These are phyloP conservation scores for Lycodopsis pacificus DNA, from an alignment of 2,797 vertebrate genomes.

Conservation along the genomic window DNA sequence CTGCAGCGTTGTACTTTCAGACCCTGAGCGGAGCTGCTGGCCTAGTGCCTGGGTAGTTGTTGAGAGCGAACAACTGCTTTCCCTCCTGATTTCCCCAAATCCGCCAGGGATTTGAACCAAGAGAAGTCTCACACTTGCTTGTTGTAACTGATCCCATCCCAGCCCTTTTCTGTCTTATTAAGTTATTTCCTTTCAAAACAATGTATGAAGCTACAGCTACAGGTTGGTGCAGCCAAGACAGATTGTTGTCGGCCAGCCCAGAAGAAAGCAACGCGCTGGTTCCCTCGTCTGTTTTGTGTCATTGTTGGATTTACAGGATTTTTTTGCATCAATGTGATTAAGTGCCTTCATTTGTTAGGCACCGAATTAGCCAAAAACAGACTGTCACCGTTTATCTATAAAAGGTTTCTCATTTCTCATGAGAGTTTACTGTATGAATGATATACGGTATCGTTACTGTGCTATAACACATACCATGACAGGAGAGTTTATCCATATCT, in stretches of 20 bases:
- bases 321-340: neutral
- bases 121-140: neutral
- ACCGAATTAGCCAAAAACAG: neutral
- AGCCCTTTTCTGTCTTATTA: neutral
- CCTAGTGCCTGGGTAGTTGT: no score
- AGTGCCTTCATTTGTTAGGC: neutral
- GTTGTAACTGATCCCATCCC: constrained; percentile 3
- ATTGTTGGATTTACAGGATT: neutral
- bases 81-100: neutral
- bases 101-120: constrained; percentile 26
- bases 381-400: neutral
- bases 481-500: neutral
- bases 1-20: neutral
- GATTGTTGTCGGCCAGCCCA: neutral
- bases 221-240: neutral
- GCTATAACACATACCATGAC: neutral
- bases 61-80: neutral
- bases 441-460: neutral
- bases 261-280: neutral
- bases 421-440: neutral
- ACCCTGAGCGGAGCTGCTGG: neutral
- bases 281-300: neutral
- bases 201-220: neutral
- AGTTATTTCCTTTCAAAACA: neutral
- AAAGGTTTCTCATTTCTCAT: neutral